A percentile compares a stretch with the other conserved stretches of the same genome.
phyloP scores from a whole-genome alignment of 2,797 vertebrate genomes.

The Furcifer pardalis region DNA sequence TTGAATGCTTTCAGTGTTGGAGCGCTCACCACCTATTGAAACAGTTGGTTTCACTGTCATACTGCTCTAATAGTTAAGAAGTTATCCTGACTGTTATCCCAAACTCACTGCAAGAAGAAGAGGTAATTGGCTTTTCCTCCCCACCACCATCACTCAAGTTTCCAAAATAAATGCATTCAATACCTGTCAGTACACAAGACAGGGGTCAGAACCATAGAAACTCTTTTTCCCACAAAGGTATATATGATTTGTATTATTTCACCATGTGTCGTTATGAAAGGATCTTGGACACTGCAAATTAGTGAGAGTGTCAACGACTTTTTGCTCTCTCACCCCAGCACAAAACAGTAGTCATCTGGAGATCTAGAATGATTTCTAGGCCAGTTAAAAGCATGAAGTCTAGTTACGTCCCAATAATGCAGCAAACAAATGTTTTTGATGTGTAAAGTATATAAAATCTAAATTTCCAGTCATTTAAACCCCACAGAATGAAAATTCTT shows the following conservation, averaged over 20 bases:
- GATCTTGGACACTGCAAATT: background rate
- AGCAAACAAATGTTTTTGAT: background rate
- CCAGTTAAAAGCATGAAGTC: background rate
- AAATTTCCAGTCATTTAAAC: background rate
- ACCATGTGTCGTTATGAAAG: background rate
- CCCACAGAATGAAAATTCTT: background rate
- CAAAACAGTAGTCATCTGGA: background rate
- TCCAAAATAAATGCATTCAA: background rate
- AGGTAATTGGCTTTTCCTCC: background rate
- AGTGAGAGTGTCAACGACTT: background rate
- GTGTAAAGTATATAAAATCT: background rate
- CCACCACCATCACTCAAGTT: background rate
- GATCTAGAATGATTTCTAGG: background rate
- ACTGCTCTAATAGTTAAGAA: no score
- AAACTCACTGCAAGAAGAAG: background rate
- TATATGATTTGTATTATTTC: background rate
- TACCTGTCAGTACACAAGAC: background rate
- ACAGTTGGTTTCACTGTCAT: no score
- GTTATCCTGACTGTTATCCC: background rate
- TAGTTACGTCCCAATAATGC: background rate
- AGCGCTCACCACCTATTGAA: no score
- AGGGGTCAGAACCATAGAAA: constrained; percentile 7
- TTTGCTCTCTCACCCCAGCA: background rate
- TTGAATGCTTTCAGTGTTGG: no score
- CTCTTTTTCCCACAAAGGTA: background rate